Evolutionary conservation across 2,888 invertebrate species (phyloP), one percentile per base, ranked within the genome.

Genomic region (Apamea monoglypha): DNA sequence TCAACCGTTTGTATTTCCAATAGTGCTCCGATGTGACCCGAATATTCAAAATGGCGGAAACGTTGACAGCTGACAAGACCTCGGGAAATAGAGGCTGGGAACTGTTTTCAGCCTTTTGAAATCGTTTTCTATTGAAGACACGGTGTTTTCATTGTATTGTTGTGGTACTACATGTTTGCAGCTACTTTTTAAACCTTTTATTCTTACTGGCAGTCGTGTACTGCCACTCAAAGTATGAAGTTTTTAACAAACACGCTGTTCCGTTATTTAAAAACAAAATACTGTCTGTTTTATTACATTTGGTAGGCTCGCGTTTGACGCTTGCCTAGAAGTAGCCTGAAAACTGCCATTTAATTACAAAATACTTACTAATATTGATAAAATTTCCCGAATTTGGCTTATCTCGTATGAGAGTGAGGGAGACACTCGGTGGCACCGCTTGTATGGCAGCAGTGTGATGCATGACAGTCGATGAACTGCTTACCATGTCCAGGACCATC

Each of bases 291-390:
- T 63, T 63, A 63, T 29, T 4, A 21, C 8, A 10, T 21, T 29
- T 14, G 8, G 8, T 8, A n/a, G 10, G 5, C 10, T 44, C 40
- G 18, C 18, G 12, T 68, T 40, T n/a, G 18, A 21, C 29, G 29
- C 29, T 44, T 12, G 47, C 29, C 18, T 44, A 47, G 14, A 21
- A 29, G 1, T 44, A 29, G 47, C 21, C 2, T 10, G 1, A 32
- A 21, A 10, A 32, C 32, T 32, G 4, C 8, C 10, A 63, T 63
- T 32, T 36, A 10, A 18, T 7, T 63, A 63, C 14, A 63, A 18
- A 18, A 68, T 84, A 92, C 94, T 94, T 80, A 93, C 93, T 92
- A 10, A 92, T 88, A 73, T 90, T 91, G 21, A 91, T 82, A 36
- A 85, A 81, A 59, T 85, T 89, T 14, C 76, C 83, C 1, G 88